Base-by-base conservation (phyloP, 2,888 invertebrate species). In the Furcula furcula region DNA sequence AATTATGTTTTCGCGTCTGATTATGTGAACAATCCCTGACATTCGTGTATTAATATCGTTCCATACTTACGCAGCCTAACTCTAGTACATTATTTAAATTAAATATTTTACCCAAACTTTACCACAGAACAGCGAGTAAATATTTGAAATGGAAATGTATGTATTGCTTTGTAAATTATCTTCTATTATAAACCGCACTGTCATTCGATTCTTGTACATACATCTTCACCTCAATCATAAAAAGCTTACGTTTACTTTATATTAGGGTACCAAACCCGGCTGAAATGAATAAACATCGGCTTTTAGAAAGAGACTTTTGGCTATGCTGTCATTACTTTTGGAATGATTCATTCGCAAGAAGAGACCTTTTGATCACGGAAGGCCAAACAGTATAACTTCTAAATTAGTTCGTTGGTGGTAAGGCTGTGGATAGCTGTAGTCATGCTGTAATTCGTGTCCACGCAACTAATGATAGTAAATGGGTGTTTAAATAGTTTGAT, bases 81-180 rank as follows among this genome's bases (percentile, higher is more conserved):
- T 26, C 36, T 47, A 55, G 19, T 42, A 26, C 33, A 38, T 52
- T 58, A 55, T 41, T 39, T n/a, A n/a, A 46, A 49, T 55, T 58
- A 51, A 25, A 25, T 61, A 65, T 48, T 55, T 67, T 65, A 72
- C 72, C 72, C 12, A 25, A 60, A 65, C 48, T 55, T 67, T 65
- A 72, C 72, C 72, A 75, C 67, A 70, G 56, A 71, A 67, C 61
- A 73, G 68, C 66, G 65, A 74, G 61, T 70, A 74, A 54, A 63
- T 51, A 51, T 35, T 62, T 62, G 51, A 60, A 70, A 58, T 64
- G 38, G 52, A 57, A 60, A 49, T 46, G 36, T 46, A 40, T 40
- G 32, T 13, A 13, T 25, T 11, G 5, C n/a, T 20, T 9, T 9
- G 12, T 30, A 11, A 10, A 30, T 29, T 15, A 19, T 23, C 21